Evolutionary conservation across 1,140 invertebrate genomes (phyloP), one percentile per base, ranked within the genome.

Genomic region (Zaprionus gabonicus): DNA sequence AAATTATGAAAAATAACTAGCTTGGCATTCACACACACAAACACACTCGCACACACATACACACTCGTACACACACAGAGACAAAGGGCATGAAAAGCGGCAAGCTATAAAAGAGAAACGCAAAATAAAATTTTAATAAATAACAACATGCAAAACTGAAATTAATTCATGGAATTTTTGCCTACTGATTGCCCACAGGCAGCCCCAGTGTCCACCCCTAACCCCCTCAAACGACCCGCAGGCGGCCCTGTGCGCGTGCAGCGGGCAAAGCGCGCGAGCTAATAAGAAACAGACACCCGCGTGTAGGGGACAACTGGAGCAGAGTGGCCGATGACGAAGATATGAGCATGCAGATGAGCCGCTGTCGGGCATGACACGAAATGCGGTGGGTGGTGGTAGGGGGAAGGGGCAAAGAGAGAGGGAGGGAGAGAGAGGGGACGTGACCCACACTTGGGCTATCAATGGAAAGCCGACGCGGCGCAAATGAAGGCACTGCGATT

Each of bases 71-170:
- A 53, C 20, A 46, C 6, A 23, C 7, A n/a, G 49, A 15, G 23
- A 34, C 20, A 44, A 41, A 31, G 51, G 27, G 46, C 51, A 64
- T 57, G 31, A 71, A 75, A 69, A 76, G 85, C 86, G 86, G 86
- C 85, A 57, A 57, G 78, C 76, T 73, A 69, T 90, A 12, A 88
- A 88, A 88, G 85, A 72, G 82, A 77, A 80, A 78, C 71, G 78
- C 75, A 70, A 78, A 81, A 74, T 80, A 67, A 56, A 91, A 91
- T 91, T 91, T 91, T 91, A 91, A 91, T 91, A 91, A 91, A 91
- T 91, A 91, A 91, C 86, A 87, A 91, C 87, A 91, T 91, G 87
- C 87, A 91, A 91, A 91, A 91, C 87, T 91, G 87, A 91, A 91
- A 91, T 91, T 91, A 91, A 91, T 91, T 91, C 87, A 91, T 77